Conservation (phyloP, 2,113 vertebrate species). For the Triplophysa rosa region DNA sequence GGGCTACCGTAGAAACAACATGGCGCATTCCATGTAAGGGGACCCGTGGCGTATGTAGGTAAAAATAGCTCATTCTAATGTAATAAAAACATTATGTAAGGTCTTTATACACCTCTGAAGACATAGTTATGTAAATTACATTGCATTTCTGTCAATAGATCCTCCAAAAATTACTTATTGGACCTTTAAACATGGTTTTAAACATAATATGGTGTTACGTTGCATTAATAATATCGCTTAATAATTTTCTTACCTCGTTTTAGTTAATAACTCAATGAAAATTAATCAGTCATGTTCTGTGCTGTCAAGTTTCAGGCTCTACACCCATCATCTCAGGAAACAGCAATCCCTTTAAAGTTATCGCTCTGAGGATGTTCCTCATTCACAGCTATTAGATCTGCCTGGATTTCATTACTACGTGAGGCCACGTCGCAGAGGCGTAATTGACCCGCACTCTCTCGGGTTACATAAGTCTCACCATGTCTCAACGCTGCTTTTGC, state of each 20-base stretch:
- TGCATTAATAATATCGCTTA: not conserved
- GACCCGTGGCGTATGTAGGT: too few species aligned
- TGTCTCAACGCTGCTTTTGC: not conserved
- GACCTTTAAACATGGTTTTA: too few species aligned
- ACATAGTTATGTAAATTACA: too few species aligned
- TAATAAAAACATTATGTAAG: too few species aligned
- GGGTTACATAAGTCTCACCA: not conserved
- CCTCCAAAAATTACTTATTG: too few species aligned
- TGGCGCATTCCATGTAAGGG: too few species aligned
- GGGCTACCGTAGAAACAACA: too few species aligned
- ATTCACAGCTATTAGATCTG: conserved; percentile 12
- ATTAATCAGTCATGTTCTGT: not conserved
- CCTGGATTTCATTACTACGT: not conserved
- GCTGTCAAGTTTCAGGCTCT: not conserved
- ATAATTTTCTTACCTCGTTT: not conserved
- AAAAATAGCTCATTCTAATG: too few species aligned
- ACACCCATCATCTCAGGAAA: conserved; percentile 40
- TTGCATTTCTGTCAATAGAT: too few species aligned
- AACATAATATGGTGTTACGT: not conserved
- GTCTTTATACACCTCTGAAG: too few species aligned
- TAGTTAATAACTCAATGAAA: not conserved
- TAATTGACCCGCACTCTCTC: not conserved
- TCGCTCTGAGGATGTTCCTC: not conserved
- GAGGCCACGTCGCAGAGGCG: not conserved
- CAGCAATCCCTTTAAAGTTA: not conserved